Percentiles rank a stretch among this genome's conserved stretches.
These are phyloP conservation scores for Pseudochaenichthys georgianus DNA, from an alignment of 2,797 vertebrate genomes.

Conservation along the genomic window DNA sequence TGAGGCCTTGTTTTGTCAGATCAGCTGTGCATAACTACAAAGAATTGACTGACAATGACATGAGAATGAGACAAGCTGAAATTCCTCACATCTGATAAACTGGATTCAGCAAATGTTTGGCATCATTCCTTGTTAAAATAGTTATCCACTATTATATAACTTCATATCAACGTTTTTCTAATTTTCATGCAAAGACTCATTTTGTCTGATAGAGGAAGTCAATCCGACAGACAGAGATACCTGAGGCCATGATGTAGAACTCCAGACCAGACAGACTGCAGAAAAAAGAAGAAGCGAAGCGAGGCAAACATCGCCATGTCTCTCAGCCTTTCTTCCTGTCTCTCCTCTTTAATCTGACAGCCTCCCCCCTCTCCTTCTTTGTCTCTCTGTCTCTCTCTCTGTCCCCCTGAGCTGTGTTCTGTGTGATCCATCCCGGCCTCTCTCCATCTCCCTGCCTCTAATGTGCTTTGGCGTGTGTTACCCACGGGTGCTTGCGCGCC, in stretches of 20 bases:
- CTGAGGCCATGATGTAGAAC: constrained; percentile 73
- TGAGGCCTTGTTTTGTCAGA: constrained; percentile 2
- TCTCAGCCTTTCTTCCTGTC: constrained; percentile 63
- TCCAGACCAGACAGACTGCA: constrained; percentile 67
- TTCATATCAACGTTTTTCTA: neutral
- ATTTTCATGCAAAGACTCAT: constrained; percentile 24
- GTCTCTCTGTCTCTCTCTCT: constrained; percentile 50
- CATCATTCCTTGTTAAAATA: neutral
- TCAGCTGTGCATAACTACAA: neutral
- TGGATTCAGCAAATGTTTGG: neutral
- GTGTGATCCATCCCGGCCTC: constrained; percentile 65
- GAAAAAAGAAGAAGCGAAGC: constrained; percentile 51
- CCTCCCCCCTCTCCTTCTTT: constrained; percentile 30
- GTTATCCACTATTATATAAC: neutral
- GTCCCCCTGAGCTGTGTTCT: constrained; percentile 75
- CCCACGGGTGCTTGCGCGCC: constrained; percentile 72
- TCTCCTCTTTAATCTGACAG: constrained; percentile 74
- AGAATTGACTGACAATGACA: neutral
- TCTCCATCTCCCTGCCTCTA: constrained; percentile 72
- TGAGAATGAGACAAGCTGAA: neutral
- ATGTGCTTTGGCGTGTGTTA: constrained; percentile 80
- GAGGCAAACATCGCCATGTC: constrained; percentile 66
- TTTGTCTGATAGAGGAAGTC: constrained; percentile 23
- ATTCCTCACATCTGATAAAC: neutral
- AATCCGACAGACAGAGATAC: constrained; percentile 52